Evolutionary conservation across 2,797 vertebrate species (phyloP).

Genomic region (Eupleurogrammus muticus): DNA sequence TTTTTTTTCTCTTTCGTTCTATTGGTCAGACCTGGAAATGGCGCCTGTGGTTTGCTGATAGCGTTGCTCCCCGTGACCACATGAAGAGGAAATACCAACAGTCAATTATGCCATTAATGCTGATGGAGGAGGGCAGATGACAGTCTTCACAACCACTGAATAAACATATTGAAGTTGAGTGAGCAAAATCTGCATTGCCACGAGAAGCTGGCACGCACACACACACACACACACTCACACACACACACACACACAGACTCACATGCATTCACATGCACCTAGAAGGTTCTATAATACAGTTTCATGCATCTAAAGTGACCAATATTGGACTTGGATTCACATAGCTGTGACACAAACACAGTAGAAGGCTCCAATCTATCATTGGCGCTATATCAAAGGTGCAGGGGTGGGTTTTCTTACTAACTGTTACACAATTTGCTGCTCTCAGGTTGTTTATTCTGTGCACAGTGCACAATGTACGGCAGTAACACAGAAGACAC

Average conservation of each 20-base stretch:
- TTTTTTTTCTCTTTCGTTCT: constrained; percentile 32
- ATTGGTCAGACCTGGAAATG: constrained; percentile 63
- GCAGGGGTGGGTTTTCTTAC: background rate
- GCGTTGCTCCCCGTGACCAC: constrained; percentile 74
- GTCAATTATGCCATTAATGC: constrained; percentile 80
- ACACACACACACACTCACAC: background rate
- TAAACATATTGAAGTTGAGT: constrained; percentile 42
- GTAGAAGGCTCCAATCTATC: background rate
- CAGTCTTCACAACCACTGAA: constrained; percentile 55
- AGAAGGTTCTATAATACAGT: background rate
- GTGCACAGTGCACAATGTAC: background rate
- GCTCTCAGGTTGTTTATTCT: background rate
- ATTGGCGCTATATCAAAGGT: background rate
- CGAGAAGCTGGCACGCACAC: background rate
- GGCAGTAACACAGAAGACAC: background rate
- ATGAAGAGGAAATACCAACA: constrained; percentile 80
- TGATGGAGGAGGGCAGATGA: constrained; percentile 52
- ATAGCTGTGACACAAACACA: background rate
- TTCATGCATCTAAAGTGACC: background rate
- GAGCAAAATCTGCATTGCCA: constrained; percentile 6
- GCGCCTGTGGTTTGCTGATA: constrained; percentile 82
- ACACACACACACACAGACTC: background rate
- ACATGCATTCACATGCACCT: constrained; percentile 2
- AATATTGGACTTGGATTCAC: background rate
- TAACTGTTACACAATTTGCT: background rate